These are phyloP conservation scores for Patiria pectinifera DNA, from an alignment of 53 echinoderm and acorn worm species.

Conservation along the genomic window DNA sequence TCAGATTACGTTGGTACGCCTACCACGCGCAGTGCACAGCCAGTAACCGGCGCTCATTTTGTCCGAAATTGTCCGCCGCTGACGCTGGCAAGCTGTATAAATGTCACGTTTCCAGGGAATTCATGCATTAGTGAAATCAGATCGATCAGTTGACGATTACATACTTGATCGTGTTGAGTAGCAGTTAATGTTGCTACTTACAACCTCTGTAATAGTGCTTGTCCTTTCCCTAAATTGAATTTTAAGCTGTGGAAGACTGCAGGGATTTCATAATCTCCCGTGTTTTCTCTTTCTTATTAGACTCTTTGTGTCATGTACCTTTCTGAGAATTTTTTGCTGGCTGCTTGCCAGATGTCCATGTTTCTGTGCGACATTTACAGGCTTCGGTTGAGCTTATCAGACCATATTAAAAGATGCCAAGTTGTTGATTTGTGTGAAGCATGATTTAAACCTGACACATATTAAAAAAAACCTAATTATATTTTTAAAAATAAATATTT, in stretches of 20 bases:
- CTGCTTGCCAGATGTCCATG: neutral
- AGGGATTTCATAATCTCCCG: neutral
- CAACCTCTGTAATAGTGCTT: neutral
- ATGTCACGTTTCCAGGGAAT: slow-evolving; percentile 1
- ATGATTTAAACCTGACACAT: no score
- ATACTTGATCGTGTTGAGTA: neutral
- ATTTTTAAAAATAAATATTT: no score
- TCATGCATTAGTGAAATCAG: neutral
- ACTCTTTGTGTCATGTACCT: neutral
- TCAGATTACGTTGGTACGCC: neutral
- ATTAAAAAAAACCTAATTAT: no score
- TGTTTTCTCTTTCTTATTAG: neutral
- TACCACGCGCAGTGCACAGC: neutral
- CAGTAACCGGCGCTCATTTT: neutral
- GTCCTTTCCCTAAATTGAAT: neutral
- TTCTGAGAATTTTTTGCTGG: neutral
- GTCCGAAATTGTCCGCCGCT: neutral
- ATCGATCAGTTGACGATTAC: neutral
- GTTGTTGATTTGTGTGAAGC: no score
- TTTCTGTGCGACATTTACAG: no score
- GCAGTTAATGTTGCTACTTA: neutral
- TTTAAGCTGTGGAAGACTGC: neutral
- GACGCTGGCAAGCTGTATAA: neutral
- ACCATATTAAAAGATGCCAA: no score
- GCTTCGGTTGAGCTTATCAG: no score